Evolutionary conservation across 2,797 vertebrate genomes (phyloP).

Genomic region (Cichlasoma orientale): DNA sequence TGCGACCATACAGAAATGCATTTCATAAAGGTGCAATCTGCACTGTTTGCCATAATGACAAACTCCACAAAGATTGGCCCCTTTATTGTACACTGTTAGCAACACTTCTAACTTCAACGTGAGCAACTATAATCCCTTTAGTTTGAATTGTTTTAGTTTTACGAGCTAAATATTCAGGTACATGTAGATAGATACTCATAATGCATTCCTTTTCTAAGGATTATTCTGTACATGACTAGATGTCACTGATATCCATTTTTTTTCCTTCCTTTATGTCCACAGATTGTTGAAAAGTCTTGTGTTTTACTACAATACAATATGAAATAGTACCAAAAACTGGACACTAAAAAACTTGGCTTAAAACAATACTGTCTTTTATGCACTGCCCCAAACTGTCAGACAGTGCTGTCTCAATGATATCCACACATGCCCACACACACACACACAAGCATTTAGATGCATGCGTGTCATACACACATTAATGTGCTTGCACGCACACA

Average conservation of each 20-base stretch:
- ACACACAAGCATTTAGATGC: slow-evolving; percentile 14
- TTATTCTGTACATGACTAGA: slow-evolving; percentile 71
- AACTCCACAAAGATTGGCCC: slow-evolving; percentile 52
- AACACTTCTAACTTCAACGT: slow-evolving; percentile 72
- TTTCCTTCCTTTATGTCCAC: slow-evolving; percentile 62
- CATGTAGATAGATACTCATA: slow-evolving; percentile 75
- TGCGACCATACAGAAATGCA: slow-evolving; percentile 72
- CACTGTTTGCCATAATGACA: slow-evolving; percentile 47
- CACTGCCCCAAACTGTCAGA: slow-evolving; percentile 47
- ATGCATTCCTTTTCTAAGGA: slow-evolving; percentile 72
- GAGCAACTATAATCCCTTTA: slow-evolving; percentile 66
- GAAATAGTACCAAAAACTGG: slow-evolving; percentile 77
- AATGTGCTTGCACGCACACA: slow-evolving; percentile 3
- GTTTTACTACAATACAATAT: slow-evolving; percentile 75
- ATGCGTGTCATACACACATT: slow-evolving; percentile 12
- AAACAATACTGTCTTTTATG: slow-evolving; percentile 73
- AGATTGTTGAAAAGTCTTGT: slow-evolving; percentile 73
- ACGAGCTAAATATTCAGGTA: slow-evolving; percentile 77
- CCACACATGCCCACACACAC: slow-evolving; percentile 16
- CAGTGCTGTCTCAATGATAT: slow-evolving; percentile 48
- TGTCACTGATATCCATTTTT: slow-evolving; percentile 49
- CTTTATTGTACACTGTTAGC: slow-evolving; percentile 67
- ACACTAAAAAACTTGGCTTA: slow-evolving; percentile 75
- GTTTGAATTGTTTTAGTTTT: slow-evolving; percentile 60
- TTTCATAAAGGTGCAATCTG: slow-evolving; percentile 65